Base-by-base conservation (phyloP, 2,797 vertebrate genomes). In the Lepidocolaptes lacrymiger region DNA sequence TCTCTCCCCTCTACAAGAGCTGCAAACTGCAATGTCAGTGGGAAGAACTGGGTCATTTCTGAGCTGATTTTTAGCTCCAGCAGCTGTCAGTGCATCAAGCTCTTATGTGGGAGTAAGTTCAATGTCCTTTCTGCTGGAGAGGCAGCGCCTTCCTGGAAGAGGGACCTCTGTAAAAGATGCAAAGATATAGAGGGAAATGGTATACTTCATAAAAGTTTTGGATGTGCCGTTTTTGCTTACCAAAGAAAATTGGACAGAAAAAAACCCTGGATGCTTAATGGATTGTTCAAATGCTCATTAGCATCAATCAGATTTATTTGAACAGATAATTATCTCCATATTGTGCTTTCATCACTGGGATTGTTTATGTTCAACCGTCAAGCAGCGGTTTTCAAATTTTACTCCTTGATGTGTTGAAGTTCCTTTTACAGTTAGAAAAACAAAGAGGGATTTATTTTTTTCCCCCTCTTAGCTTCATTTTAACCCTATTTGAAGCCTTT, bases 311-410 rank as follows among this genome's bases (percentile, higher is more conserved):
- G 87, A 96, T 95, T 91, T 95, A 96, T 96, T 93, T 92, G 94
- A 97, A 96, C 86, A 96, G 94, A 95, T 96, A 96, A 94, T 96
- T 94, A 93, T 97, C 67, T 79, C 84, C 64, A 63, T 87, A 92
- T 96, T 96, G 92, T 97, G 88, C 91, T 96, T 96, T 97, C 93
- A 96, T 95, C 95, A 90, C 58, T 82, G 92, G 61, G 67, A 93
- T 89, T 96, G 95, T 97, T 97, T 96, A 91, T 68, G 91, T 94
- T 94, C 86, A 88, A 80, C 87, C 74, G 71, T 85, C 91, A 93
- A 88, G 88, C 72, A 95, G 88, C 73, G 46, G 1, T 74, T 81
- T 91, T 93, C 91, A 83, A 32, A 69, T 94, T 91, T 89, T 85
- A 74, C 86, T 83, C 91, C 88, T 92, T 34, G 32, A 93, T 76